Evolutionary conservation across 2,888 invertebrate genomes (phyloP), one percentile per base, ranked within the genome.

Genomic region (Eupelmus urozonus): DNA sequence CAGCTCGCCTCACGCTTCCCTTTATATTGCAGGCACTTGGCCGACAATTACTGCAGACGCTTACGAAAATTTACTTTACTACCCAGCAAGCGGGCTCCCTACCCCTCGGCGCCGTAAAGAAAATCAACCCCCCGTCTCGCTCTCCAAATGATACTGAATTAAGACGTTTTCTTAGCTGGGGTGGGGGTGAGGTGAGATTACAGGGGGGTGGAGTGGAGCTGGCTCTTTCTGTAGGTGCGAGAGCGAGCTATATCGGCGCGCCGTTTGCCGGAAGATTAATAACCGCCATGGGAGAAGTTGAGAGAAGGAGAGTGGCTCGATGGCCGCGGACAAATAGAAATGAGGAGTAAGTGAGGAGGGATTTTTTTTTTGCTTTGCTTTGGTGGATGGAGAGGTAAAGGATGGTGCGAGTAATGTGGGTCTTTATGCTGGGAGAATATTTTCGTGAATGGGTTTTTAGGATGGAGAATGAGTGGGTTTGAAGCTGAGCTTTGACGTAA

Each of bases 121-220:
- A n/a, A n/a, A n/a, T n/a, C n/a, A n/a, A 0, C 11, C 23, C 20
- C 20, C 53, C 23, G 0, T 20, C 20, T n/a, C 9, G 9, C 53
- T 5, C 53, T 20, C 20, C 40, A 42, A 53, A 66, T 53, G 66
- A 66, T 66, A 66, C 57, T 23, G 69, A 57, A 57, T 57, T 57
- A 57, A 67, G 67, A 55, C 40, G 55, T 34, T 55, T 27, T 7
- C 9, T 7, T 0, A 2, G 13, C 18, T 40, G 9, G 55, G 9
- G 40, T 1, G 57, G 18, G 53, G 34, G 40, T 29, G 29, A n/a
- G 29, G n/a, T 1, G 23, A 45, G 42, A 25, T 63, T 51, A 51
- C 23, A 29, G 16, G 29, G 63, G 20, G 16, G 1, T 23, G 13
- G 23, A 11, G 23, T 18, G 40, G 23, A 16, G 25, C 7, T 5